Percentiles rank a stretch among this genome's conserved stretches.
Evolutionary conservation across 2,888 invertebrate species (phyloP).

Genomic region (Pterostichus niger): DNA sequence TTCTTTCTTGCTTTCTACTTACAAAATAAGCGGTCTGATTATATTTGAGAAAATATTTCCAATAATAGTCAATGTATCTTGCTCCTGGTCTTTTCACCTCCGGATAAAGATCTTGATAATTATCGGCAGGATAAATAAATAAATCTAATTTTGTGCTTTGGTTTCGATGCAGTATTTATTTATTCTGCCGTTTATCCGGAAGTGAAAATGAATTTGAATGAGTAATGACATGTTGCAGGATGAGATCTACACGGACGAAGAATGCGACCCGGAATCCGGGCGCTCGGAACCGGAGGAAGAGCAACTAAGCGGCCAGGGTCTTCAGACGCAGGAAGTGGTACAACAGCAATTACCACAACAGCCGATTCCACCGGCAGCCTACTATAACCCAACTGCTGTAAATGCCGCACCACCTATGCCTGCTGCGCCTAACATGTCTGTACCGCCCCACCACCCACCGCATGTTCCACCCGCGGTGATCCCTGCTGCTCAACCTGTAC

Average conservation of each 20-base stretch:
- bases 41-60: too few relatives aligned
- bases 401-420: conserved; percentile 71
- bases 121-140: too few relatives aligned
- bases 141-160: too few relatives aligned
- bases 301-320: conserved; percentile 74
- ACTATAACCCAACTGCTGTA: conserved; percentile 72
- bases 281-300: conserved; percentile 86
- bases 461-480: conserved; percentile 71
- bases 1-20: too few relatives aligned
- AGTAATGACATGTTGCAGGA: conserved; percentile 72
- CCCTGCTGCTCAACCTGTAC: conserved; percentile 71
- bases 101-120: too few relatives aligned
- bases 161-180: too few relatives aligned
- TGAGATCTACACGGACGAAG: conserved; percentile 83
- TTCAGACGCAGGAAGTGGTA: conserved; percentile 66
- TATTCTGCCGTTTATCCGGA: too few relatives aligned
- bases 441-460: conserved; percentile 71
- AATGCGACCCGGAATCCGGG: conserved; percentile 79
- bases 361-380: conserved; percentile 71
- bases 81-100: too few relatives aligned
- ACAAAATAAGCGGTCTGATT: too few relatives aligned
- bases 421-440: conserved; percentile 69
- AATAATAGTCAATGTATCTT: too few relatives aligned
- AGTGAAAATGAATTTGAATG: too few relatives aligned
- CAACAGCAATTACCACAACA: conserved; percentile 69